Percentiles rank a stretch among this genome's conserved stretches.
Evolutionary conservation across 1,140 invertebrate species (phyloP).

Genomic region (Drosophila baimaii): DNA sequence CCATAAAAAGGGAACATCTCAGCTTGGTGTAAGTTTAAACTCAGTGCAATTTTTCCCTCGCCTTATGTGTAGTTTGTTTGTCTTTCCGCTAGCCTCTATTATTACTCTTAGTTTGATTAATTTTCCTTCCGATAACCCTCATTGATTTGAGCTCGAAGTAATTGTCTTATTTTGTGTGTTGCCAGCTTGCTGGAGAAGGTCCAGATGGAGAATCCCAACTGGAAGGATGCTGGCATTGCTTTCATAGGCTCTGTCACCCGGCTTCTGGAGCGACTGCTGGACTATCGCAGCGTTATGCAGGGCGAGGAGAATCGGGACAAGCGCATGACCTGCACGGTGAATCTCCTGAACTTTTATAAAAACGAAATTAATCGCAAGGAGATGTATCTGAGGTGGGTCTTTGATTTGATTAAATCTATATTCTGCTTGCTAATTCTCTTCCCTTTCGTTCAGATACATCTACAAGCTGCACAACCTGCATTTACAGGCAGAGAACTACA

Average conservation of each 20-base stretch:
- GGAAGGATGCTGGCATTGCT: conserved; percentile 95
- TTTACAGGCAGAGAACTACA: conserved; percentile 96
- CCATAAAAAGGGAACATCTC: conserved; percentile 92
- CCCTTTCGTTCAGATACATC: conserved; percentile 88
- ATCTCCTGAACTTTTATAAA: conserved; percentile 98
- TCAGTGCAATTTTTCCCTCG: conserved; percentile 43
- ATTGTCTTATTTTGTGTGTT: conserved; percentile 20
- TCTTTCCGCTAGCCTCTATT: conserved; percentile 3
- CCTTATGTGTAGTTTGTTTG: conserved; percentile 25
- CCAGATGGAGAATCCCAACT: conserved; percentile 92
- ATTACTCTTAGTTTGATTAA: neutral
- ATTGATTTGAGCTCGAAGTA: neutral
- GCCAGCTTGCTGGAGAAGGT: conserved; percentile 93
- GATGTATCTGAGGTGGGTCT: conserved; percentile 92
- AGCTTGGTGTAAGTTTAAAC: conserved; percentile 92
- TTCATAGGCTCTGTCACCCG: conserved; percentile 96
- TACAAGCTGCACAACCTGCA: conserved; percentile 98
- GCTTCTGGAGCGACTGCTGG: conserved; percentile 93
- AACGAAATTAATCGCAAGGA: conserved; percentile 97
- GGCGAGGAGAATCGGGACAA: conserved; percentile 96
- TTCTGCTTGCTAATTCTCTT: neutral
- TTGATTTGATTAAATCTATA: neutral
- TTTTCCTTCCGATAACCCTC: neutral
- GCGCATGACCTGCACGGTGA: conserved; percentile 98
- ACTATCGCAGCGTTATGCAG: conserved; percentile 96